Evolutionary conservation across 2,113 vertebrate species (phyloP).

Genomic region (Piaya cayana): DNA sequence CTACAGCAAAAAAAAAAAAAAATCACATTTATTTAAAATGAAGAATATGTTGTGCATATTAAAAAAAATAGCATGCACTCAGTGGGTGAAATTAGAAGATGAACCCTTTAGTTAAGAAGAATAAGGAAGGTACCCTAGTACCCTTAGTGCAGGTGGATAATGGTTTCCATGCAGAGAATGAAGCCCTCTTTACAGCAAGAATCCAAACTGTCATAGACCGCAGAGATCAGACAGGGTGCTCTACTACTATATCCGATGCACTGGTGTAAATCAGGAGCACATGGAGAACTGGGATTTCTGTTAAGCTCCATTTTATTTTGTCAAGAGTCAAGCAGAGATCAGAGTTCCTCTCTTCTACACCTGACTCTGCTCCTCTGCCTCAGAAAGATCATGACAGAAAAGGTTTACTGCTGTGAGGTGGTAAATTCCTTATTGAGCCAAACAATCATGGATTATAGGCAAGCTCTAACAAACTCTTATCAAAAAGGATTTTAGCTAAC

Average conservation of each 20-base stretch:
- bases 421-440: not conserved
- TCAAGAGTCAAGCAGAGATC: not conserved
- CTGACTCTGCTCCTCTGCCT: not conserved
- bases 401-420: not conserved
- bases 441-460: not conserved
- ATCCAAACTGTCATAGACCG: not conserved
- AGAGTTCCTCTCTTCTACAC: not conserved
- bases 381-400: not conserved
- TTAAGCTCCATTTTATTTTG: not conserved
- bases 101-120: not conserved
- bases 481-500: not conserved
- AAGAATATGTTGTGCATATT: not conserved
- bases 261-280: not conserved
- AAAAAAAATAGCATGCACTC: not conserved
- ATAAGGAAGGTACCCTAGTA: not conserved
- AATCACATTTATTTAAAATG: not conserved
- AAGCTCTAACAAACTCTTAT: not conserved
- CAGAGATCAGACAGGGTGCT: not conserved
- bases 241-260: not conserved
- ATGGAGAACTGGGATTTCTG: not conserved
- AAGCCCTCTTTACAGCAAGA: not conserved
- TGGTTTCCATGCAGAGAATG: not conserved
- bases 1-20: constrained; percentile 61
- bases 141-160: not conserved
- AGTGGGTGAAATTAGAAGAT: not conserved